These are phyloP conservation scores for Drosophila bocki DNA, from an alignment of 1,140 invertebrate species.

Conservation along the genomic window DNA sequence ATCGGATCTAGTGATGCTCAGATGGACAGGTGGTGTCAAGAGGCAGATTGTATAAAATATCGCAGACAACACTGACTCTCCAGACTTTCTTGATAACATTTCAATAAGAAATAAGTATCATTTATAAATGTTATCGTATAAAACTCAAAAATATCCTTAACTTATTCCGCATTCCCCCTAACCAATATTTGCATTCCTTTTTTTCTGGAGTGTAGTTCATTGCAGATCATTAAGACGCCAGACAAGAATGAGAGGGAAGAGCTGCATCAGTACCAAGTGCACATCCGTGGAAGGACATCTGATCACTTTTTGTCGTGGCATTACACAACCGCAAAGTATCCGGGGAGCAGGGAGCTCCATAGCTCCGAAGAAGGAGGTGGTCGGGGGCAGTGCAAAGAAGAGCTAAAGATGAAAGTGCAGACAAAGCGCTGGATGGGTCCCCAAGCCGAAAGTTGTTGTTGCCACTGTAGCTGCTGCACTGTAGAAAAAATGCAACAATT, in stretches of 20 bases:
- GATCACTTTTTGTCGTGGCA: conserved; percentile 77
- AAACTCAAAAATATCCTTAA: background rate
- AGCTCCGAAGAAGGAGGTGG: background rate
- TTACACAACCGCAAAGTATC: conserved; percentile 66
- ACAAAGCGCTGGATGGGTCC: conserved; percentile 58
- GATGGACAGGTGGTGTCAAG: background rate
- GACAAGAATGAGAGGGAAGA: conserved; percentile 34
- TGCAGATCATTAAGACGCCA: conserved; percentile 79
- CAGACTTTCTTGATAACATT: background rate
- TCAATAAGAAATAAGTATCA: background rate
- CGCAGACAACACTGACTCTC: background rate
- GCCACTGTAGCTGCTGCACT: conserved; percentile 20
- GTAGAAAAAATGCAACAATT: background rate
- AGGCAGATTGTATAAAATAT: background rate
- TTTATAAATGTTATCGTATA: too few species aligned
- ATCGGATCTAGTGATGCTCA: conserved; percentile 28
- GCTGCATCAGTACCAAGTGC: conserved; percentile 49
- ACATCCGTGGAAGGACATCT: conserved; percentile 85
- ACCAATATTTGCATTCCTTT: background rate
- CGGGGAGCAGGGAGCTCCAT: conserved; percentile 12
- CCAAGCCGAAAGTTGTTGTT: conserved; percentile 47
- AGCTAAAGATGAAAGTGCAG: conserved; percentile 74
- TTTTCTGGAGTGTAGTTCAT: conserved; percentile 19
- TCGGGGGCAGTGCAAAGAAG: conserved; percentile 37
- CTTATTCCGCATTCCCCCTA: background rate